A percentile compares a stretch with the other conserved stretches of the same genome.
phyloP scores from a whole-genome alignment of 2,797 vertebrate genomes.

The Sciaenops ocellatus region DNA sequence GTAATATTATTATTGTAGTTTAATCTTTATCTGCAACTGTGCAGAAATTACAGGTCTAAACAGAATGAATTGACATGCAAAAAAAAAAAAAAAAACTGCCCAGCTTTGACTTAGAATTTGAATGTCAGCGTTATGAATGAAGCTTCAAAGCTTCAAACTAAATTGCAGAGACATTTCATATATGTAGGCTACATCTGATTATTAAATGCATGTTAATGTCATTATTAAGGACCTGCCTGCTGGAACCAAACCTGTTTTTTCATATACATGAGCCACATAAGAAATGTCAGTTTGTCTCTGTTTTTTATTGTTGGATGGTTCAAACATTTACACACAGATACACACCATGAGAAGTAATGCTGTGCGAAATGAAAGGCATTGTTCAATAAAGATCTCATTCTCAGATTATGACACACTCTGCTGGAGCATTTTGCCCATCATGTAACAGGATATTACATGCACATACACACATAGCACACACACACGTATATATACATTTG shows the following conservation, averaged over 20 bases:
- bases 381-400: slow-evolving; percentile 65
- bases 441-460: slow-evolving; percentile 72
- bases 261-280: slow-evolving; percentile 26
- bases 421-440: slow-evolving; percentile 52
- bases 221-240: slow-evolving; percentile 31
- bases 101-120: too few species aligned
- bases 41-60: neutral
- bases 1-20: too few species aligned
- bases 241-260: slow-evolving; percentile 31
- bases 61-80: neutral
- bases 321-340: slow-evolving; percentile 19
- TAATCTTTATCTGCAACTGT: too few species aligned
- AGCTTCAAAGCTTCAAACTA: too few species aligned
- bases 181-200: slow-evolving; percentile 8
- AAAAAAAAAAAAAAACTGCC: neutral
- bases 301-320: slow-evolving; percentile 18
- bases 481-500: slow-evolving; percentile 13
- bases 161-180: neutral
- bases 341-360: slow-evolving; percentile 34
- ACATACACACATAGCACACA: slow-evolving; percentile 20
- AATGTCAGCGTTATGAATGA: too few species aligned
- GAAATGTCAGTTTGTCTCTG: slow-evolving; percentile 11
- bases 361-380: slow-evolving; percentile 65
- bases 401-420: slow-evolving; percentile 64
- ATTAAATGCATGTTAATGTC: slow-evolving; percentile 39